Conservation (phyloP, 2,113 vertebrate species). For the Nycticryphes semicollaris region DNA sequence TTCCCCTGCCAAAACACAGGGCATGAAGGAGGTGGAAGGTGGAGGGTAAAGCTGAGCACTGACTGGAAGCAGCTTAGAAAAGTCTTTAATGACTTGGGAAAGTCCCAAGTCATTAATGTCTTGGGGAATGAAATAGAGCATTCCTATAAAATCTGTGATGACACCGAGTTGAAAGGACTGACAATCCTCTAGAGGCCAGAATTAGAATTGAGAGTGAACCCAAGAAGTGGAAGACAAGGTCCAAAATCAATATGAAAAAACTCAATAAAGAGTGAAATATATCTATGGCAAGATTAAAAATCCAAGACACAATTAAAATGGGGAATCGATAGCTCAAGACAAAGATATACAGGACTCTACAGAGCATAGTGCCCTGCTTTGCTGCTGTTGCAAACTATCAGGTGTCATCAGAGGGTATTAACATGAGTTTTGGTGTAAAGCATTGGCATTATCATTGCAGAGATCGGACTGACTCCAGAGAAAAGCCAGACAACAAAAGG, state of each 20-base stretch:
- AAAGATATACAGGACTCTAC: neutral
- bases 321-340: neutral
- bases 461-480: neutral
- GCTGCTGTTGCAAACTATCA: neutral
- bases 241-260: slow-evolving; percentile 1
- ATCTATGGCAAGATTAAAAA: neutral
- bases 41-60: neutral
- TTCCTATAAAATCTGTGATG: neutral
- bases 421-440: neutral
- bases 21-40: neutral
- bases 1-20: neutral
- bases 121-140: neutral
- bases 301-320: neutral
- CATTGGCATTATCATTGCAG: fast-evolving
- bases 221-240: neutral
- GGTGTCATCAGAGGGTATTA: neutral
- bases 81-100: neutral
- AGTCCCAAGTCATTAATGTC: neutral
- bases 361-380: neutral
- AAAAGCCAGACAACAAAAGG: neutral
- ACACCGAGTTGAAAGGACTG: neutral
- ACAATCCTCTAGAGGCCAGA: neutral
- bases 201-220: neutral
- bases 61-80: neutral
- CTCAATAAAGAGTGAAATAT: neutral